phyloP scores from a whole-genome alignment of 2,113 vertebrate species.

The Notothenia coriiceps region DNA sequence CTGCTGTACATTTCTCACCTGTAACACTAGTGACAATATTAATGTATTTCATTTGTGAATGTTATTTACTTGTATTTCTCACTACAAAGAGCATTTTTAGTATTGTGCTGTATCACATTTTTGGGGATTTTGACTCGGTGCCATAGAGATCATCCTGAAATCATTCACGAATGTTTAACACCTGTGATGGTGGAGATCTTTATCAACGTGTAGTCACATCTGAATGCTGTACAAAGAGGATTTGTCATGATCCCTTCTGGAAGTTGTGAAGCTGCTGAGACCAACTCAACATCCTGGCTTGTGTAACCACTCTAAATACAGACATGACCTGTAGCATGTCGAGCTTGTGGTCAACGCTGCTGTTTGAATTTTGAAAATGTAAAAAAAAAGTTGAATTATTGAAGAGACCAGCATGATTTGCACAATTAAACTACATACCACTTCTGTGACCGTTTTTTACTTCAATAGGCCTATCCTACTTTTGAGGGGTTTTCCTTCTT shows the following conservation, averaged over 20 bases:
- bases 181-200: not conserved
- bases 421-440: slow-evolving; percentile 78
- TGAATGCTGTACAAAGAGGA: slow-evolving; percentile 44
- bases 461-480: no score
- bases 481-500: no score
- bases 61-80: slow-evolving; percentile 29
- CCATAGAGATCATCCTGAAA: slow-evolving; percentile 56
- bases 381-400: slow-evolving; percentile 53
- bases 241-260: slow-evolving; percentile 13
- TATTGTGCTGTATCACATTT: slow-evolving; percentile 17
- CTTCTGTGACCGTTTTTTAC: slow-evolving; percentile 11
- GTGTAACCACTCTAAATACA: slow-evolving; percentile 13
- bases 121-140: slow-evolving; percentile 47
- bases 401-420: slow-evolving; percentile 82
- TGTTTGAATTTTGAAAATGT: slow-evolving; percentile 49
- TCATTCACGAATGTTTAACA: slow-evolving; percentile 62
- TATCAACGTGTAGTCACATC: not conserved
- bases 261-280: slow-evolving; percentile 7
- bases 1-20: slow-evolving; percentile 27
- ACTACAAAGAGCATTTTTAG: slow-evolving; percentile 27
- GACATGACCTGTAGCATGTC: slow-evolving; percentile 34
- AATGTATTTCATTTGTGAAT: slow-evolving; percentile 39
- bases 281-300: not conserved
- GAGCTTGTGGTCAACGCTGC: slow-evolving; percentile 53
- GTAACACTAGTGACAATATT: slow-evolving; percentile 17